These are phyloP conservation scores for Stichodactyla mertensii DNA, from an alignment of 64 coral and sea anemone genomes.

Conservation along the genomic window DNA sequence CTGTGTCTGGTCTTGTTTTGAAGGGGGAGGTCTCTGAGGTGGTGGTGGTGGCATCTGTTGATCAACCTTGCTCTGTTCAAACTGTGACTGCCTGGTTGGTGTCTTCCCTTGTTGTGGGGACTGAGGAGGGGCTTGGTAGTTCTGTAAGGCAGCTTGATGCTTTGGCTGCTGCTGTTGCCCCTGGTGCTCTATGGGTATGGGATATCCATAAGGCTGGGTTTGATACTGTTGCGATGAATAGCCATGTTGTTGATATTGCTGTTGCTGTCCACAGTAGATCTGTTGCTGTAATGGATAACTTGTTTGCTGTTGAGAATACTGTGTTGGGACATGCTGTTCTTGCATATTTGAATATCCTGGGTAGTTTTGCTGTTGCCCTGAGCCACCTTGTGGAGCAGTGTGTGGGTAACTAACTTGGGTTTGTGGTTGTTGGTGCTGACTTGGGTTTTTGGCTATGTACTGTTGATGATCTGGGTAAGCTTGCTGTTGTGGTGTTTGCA, in stretches of 20 bases:
- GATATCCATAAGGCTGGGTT: slow-evolving; percentile 33
- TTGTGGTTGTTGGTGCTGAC: slow-evolving; percentile 8
- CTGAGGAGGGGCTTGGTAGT: slow-evolving; percentile 17
- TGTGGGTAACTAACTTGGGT: neutral
- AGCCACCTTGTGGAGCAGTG: neutral
- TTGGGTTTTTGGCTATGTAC: slow-evolving; percentile 6
- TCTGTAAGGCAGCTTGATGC: slow-evolving; percentile 9
- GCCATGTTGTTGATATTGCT: slow-evolving; percentile 29
- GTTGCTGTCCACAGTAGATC: slow-evolving; percentile 20
- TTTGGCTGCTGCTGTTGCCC: slow-evolving; percentile 37
- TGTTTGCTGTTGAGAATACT: slow-evolving; percentile 32
- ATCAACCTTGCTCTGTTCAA: slow-evolving; percentile 27
- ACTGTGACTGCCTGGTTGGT: neutral
- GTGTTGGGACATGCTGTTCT: slow-evolving; percentile 27
- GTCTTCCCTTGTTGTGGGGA: slow-evolving; percentile 26
- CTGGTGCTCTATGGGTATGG: slow-evolving; percentile 29
- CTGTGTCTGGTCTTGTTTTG: slow-evolving; percentile 48
- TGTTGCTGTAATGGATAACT: slow-evolving; percentile 24
- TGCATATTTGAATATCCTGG: neutral
- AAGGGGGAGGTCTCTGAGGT: slow-evolving; percentile 36
- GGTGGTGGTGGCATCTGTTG: slow-evolving; percentile 35
- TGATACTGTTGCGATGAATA: slow-evolving; percentile 31
- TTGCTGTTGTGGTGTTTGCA: neutral
- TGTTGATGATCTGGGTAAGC: slow-evolving; percentile 21
- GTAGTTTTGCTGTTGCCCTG: slow-evolving; percentile 20